Base-by-base conservation (phyloP, 2,888 invertebrate species). In the Daptonema setosum region DNA sequence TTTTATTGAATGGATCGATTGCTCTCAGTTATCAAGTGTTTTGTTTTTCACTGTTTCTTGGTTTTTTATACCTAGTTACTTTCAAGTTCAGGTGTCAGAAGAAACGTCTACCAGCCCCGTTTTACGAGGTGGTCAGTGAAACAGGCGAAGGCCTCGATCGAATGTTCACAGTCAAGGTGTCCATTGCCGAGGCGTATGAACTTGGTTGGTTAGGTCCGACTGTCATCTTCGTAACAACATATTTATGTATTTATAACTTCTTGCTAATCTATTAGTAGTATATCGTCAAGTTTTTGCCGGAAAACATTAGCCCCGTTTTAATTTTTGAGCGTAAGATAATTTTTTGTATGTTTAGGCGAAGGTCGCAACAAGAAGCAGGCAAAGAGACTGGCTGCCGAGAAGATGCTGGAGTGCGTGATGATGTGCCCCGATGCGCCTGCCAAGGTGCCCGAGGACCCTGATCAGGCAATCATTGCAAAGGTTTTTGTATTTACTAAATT, bases 291-390 rank as follows among this genome's bases (percentile, higher is more conserved):
- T n/a, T n/a, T n/a, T n/a, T n/a, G n/a, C n/a, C n/a, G n/a, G n/a
- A n/a, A n/a, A n/a, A n/a, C n/a, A n/a, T n/a, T n/a, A n/a, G n/a
- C n/a, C n/a, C n/a, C n/a, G n/a, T n/a, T n/a, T n/a, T 41, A 41
- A 14, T 41, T 41, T 41, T 41, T 41, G 11, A 41, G 20, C 11
- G 20, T 20, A 41, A 41, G 11, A 41, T 20, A 14, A 14, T 47
- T 22, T 52, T n/a, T 54, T 45, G 43, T 11, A 14, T 11, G 22
- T 26, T 28, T 20, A 69, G 75, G 73, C 29, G 63, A 66, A 55
- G 91, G 90, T 22, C 87, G 90, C 69, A 90, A 88, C 55, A 95
- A 95, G 77, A 93, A 93, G 72, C 77, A 88, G 54, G 91, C 93
- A 2, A 95, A 95, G 73, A 79, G 91, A n/a, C 81, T 85, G 71